These are phyloP conservation scores for Cactoblastis cactorum DNA, from an alignment of 2,888 invertebrate genomes.

Conservation along the genomic window DNA sequence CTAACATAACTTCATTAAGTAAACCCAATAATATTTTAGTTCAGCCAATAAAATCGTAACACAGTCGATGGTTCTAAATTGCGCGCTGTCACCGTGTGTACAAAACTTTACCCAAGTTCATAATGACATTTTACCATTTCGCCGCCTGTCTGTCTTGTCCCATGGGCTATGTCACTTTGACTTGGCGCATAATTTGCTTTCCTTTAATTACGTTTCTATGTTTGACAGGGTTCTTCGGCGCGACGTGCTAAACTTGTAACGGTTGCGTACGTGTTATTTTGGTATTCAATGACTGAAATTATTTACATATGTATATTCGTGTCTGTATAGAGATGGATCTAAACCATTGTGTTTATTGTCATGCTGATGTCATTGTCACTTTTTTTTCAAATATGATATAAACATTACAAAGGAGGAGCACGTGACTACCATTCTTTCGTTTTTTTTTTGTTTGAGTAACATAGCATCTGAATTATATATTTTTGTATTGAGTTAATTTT, in stretches of 20 bases:
- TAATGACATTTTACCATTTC: constrained; percentile 1
- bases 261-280: not conserved
- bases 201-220: not conserved
- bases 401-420: too few relatives aligned
- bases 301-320: too few relatives aligned
- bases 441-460: too few relatives aligned
- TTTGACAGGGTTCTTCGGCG: not conserved
- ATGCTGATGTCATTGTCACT: too few relatives aligned
- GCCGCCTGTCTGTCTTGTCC: not conserved
- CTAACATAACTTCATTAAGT: too few relatives aligned
- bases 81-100: not conserved
- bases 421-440: too few relatives aligned
- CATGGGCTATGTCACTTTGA: not conserved
- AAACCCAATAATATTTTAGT: too few relatives aligned
- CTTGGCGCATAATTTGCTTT: constrained; percentile 1
- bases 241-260: not conserved
- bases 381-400: too few relatives aligned
- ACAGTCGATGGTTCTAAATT: not conserved
- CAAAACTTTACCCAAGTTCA: not conserved
- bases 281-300: not conserved
- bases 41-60: not conserved
- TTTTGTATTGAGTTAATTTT: too few relatives aligned
- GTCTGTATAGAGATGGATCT: too few relatives aligned
- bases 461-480: too few relatives aligned
- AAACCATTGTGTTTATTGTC: too few relatives aligned